Evolutionary conservation across 2,113 vertebrate species (phyloP).

Genomic region (Prietella phreatophila): DNA sequence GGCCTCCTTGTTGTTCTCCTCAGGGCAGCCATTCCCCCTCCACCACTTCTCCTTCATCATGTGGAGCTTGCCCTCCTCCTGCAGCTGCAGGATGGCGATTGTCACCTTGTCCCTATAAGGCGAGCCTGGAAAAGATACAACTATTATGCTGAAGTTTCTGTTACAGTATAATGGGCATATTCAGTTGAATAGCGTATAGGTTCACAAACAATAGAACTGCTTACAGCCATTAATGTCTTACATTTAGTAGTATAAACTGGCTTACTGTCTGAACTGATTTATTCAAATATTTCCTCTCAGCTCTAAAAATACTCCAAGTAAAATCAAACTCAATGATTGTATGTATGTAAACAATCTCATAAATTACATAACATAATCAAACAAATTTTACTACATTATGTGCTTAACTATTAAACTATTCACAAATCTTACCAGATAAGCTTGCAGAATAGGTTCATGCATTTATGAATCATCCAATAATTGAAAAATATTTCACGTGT

Average conservation of each 20-base stretch:
- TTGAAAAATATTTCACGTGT: background rate
- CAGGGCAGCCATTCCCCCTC: conserved; percentile 91
- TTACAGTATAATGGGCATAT: background rate
- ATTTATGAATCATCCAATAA: background rate
- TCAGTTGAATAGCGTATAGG: background rate
- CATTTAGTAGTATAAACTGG: background rate
- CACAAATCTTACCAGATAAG: background rate
- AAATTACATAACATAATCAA: background rate
- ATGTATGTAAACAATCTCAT: background rate
- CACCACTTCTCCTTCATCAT: conserved; percentile 99
- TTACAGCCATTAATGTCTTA: background rate
- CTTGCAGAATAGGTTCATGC: background rate
- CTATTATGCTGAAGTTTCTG: background rate
- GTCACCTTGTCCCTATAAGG: conserved; percentile 95
- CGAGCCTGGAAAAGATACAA: conserved; percentile 65
- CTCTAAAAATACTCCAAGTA: background rate
- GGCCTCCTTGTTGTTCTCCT: conserved; percentile 95
- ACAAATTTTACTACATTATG: background rate
- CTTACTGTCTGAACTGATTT: background rate
- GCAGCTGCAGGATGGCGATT: conserved; percentile 95
- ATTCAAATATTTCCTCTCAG: background rate
- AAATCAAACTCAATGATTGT: background rate
- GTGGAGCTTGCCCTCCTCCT: conserved; percentile 95
- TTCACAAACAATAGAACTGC: background rate
- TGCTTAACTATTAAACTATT: background rate